phyloP scores from a whole-genome alignment of 2,888 invertebrate species.

The Sycophila texana region DNA sequence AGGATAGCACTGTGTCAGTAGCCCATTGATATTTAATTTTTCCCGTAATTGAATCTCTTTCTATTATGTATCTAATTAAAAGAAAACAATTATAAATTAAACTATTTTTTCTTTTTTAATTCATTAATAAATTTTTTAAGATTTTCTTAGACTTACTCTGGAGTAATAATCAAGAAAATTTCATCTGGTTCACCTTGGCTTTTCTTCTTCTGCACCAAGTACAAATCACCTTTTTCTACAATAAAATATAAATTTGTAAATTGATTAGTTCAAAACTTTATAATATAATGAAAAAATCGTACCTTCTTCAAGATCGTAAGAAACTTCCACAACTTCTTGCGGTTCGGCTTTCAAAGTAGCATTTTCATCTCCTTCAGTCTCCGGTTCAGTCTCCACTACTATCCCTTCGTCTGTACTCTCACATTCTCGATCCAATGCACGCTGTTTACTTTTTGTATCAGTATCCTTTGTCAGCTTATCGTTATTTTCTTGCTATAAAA shows the following conservation, averaged over 20 bases:
- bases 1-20: conserved; percentile 69
- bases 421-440: conserved; percentile 19
- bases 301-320: conserved; percentile 69
- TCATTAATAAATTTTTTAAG: no score
- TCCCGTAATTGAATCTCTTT: conserved; percentile 76
- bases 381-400: conserved; percentile 36
- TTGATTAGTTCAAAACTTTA: not conserved
- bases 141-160: conserved; percentile 64
- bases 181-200: conserved; percentile 70
- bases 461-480: not conserved
- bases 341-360: not conserved
- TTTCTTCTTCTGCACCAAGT: conserved; percentile 74
- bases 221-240: conserved; percentile 69
- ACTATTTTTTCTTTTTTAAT: conserved; percentile 4
- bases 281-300: not conserved
- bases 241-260: not conserved
- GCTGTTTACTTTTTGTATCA: not conserved
- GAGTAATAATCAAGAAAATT: conserved; percentile 76
- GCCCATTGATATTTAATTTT: conserved; percentile 73
- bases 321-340: conserved; percentile 38
- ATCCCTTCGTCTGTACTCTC: conserved; percentile 50
- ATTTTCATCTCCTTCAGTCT: conserved; percentile 40
- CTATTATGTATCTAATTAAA: conserved; percentile 75
- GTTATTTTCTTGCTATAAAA: not conserved
- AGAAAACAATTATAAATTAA: not conserved